Evolutionary conservation across 2,797 vertebrate species (phyloP).

Genomic region (Lindbergichthys nudifrons): DNA sequence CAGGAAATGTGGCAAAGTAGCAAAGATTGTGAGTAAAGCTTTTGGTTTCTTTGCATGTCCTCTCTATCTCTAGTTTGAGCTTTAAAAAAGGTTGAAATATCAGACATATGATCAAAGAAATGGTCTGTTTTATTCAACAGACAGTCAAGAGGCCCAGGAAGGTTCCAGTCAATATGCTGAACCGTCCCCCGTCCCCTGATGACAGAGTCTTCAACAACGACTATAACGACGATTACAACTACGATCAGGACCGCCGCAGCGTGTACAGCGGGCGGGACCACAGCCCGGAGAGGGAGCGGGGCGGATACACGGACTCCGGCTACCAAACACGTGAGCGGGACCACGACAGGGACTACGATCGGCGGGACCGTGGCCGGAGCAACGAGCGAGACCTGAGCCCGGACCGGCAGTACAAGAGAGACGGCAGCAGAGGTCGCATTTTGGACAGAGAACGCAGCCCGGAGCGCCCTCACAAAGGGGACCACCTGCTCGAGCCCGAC

Average conservation of each 20-base stretch:
- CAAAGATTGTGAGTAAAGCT: conserved; percentile 91
- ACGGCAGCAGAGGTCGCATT: conserved; percentile 83
- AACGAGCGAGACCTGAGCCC: conserved; percentile 85
- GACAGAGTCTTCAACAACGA: conserved; percentile 89
- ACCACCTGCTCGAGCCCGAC: conserved; percentile 55
- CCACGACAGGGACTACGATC: conserved; percentile 71
- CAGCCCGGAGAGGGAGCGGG: conserved; percentile 76
- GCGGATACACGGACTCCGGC: conserved; percentile 74
- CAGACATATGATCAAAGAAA: not conserved
- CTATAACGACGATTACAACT: conserved; percentile 88
- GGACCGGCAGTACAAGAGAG: conserved; percentile 81
- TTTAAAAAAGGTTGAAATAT: not conserved
- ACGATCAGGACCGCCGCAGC: conserved; percentile 88
- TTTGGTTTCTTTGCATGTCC: not conserved
- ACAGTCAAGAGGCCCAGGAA: conserved; percentile 92
- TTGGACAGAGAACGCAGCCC: conserved; percentile 76
- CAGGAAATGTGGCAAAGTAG: conserved; percentile 96
- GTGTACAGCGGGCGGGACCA: conserved; percentile 83
- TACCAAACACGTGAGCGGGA: conserved; percentile 78
- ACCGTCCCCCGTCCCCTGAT: conserved; percentile 85
- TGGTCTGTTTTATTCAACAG: conserved; percentile 71
- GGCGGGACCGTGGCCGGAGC: conserved; percentile 81
- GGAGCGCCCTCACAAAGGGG: conserved; percentile 68
- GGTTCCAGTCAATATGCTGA: conserved; percentile 82
- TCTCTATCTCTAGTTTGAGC: not conserved